Percentiles rank a stretch among this genome's conserved stretches.
These are phyloP conservation scores for Eubucco bourcierii DNA, from an alignment of 2,113 vertebrate genomes.

Conservation along the genomic window DNA sequence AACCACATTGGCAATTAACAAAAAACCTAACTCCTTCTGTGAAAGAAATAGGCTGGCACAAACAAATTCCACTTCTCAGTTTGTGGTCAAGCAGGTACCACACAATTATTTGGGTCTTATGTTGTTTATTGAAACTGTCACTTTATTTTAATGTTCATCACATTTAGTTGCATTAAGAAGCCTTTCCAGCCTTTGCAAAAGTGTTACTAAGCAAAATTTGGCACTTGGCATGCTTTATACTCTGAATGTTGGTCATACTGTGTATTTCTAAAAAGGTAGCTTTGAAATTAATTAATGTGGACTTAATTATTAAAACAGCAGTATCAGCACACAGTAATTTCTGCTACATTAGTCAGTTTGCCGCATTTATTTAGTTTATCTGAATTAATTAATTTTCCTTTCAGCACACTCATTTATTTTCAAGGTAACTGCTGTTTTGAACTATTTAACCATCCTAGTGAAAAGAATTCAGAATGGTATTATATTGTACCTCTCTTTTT, in stretches of 20 bases:
- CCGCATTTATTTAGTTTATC: constrained; percentile 64
- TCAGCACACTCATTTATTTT: constrained; percentile 50
- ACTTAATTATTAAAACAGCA: constrained; percentile 65
- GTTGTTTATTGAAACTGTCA: neutral
- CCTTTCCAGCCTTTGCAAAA: neutral
- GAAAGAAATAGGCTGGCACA: neutral
- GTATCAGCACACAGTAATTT: constrained; percentile 58
- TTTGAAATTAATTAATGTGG: constrained; percentile 63
- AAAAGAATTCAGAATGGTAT: constrained; percentile 13
- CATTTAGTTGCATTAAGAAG: neutral
- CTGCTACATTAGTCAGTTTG: constrained; percentile 55
- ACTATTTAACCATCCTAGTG: neutral
- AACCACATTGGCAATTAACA: neutral
- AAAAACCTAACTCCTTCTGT: neutral
- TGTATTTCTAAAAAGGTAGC: constrained; percentile 6
- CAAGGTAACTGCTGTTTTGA: constrained; percentile 42
- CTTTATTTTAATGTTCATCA: neutral
- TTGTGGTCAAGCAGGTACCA: neutral
- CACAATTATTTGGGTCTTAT: neutral
- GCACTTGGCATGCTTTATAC: neutral
- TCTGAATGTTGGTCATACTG: constrained; percentile 17
- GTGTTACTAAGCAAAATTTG: constrained; percentile 19
- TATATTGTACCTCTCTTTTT: neutral
- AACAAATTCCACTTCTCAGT: constrained; percentile 9
- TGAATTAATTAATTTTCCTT: constrained; percentile 59